Conservation (phyloP, 1,140 invertebrate genomes). For the Orussus abietinus region DNA sequence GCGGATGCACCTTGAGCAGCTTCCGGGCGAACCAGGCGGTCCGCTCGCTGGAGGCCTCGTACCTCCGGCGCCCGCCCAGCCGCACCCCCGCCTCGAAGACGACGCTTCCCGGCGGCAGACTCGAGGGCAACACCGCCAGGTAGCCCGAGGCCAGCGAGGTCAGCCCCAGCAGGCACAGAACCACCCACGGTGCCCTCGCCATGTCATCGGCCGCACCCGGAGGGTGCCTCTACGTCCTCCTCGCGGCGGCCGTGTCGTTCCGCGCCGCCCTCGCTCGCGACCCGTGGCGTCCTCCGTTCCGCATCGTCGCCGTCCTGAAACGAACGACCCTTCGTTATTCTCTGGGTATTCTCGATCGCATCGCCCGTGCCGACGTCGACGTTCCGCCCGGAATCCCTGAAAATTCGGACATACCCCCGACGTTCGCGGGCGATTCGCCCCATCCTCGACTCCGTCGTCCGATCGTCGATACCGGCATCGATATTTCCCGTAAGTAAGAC, state of each 20-base stretch:
- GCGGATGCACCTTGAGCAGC: slow-evolving; percentile 69
- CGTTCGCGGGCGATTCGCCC: too few relatives aligned
- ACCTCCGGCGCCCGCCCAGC: slow-evolving; percentile 67
- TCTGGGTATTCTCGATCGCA: too few relatives aligned
- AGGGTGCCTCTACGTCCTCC: too few relatives aligned
- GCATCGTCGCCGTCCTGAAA: slow-evolving; percentile 4
- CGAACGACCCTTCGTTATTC: too few relatives aligned
- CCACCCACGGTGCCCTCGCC: slow-evolving; percentile 38
- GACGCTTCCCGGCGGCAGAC: slow-evolving; percentile 62
- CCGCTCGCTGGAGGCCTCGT: slow-evolving; percentile 71
- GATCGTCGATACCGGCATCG: too few relatives aligned
- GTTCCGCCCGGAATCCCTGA: too few relatives aligned
- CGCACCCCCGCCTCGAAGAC: slow-evolving; percentile 79
- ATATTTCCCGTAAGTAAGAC: too few relatives aligned
- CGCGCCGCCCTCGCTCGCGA: background rate
- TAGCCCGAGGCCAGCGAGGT: slow-evolving; percentile 49
- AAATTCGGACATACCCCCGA: too few relatives aligned
- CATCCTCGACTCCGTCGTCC: too few relatives aligned
- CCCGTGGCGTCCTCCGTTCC: background rate
- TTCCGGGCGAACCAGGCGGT: slow-evolving; percentile 78
- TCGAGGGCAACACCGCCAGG: slow-evolving; percentile 68
- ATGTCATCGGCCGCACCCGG: slow-evolving; percentile 24
- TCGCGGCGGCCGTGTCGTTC: slow-evolving; percentile 10
- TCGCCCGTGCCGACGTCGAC: too few relatives aligned
- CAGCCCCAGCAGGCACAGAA: slow-evolving; percentile 26